Conservation (phyloP, 2,888 invertebrate genomes). For the Crematogaster levior region DNA sequence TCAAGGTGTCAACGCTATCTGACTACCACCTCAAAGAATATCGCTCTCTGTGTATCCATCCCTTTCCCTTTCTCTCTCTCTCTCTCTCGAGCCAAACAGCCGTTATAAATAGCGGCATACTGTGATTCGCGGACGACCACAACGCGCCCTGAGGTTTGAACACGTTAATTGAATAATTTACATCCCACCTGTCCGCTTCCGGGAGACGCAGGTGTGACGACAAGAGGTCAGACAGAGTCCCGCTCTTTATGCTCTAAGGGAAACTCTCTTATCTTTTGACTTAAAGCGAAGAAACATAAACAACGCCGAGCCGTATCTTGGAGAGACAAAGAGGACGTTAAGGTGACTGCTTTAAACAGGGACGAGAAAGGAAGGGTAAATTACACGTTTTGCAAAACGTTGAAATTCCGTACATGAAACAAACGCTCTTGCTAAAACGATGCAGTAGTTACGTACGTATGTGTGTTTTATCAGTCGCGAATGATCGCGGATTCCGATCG, state of each 20-base stretch:
- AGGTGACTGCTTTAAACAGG: not conserved
- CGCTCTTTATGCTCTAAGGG: slow-evolving; percentile 53
- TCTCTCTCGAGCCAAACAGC: not conserved
- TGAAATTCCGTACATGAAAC: not conserved
- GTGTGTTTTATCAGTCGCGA: slow-evolving; percentile 2
- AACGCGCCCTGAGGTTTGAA: slow-evolving; percentile 57
- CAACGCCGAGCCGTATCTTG: slow-evolving; percentile 18
- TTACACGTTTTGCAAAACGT: slow-evolving; percentile 23
- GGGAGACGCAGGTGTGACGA: slow-evolving; percentile 68
- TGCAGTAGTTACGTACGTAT: not conserved
- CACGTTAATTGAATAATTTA: slow-evolving; percentile 84
- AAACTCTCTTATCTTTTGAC: slow-evolving; percentile 54
- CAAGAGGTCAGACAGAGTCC: slow-evolving; percentile 67
- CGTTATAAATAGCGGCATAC: slow-evolving; percentile 23
- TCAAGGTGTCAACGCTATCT: slow-evolving; percentile 81
- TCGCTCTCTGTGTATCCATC: slow-evolving; percentile 5
- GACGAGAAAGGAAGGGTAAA: not conserved
- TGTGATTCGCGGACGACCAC: slow-evolving; percentile 29
- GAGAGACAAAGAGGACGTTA: slow-evolving; percentile 15
- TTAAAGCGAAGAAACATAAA: slow-evolving; percentile 36
- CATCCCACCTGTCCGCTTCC: slow-evolving; percentile 79
- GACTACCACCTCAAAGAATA: slow-evolving; percentile 61
- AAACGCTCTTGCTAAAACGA: not conserved
- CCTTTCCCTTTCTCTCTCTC: slow-evolving; percentile 1
- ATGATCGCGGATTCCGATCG: slow-evolving; percentile 8